These are phyloP conservation scores for Papilio polyxenes DNA, from an alignment of 1,140 invertebrate species.

Conservation along the genomic window DNA sequence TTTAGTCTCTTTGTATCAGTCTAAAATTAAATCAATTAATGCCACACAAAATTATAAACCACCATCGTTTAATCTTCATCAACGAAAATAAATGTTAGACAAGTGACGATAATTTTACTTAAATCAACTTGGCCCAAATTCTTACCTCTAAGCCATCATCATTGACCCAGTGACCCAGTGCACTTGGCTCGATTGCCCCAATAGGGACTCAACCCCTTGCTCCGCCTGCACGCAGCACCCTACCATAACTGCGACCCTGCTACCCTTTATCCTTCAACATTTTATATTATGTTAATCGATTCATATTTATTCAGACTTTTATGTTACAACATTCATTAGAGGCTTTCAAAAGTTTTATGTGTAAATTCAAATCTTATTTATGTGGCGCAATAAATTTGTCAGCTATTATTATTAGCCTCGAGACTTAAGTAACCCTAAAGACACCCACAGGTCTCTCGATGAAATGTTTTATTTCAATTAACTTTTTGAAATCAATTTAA, in stretches of 20 bases:
- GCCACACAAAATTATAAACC: background rate
- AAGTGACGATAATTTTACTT: conserved; percentile 1
- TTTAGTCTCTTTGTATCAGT: background rate
- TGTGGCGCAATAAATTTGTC: too few relatives aligned
- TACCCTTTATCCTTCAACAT: conserved; percentile 34
- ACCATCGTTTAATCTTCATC: background rate
- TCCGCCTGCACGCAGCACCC: conserved; percentile 25
- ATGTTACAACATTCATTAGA: background rate
- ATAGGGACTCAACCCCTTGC: conserved; percentile 40
- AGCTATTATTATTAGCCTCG: too few relatives aligned
- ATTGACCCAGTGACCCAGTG: conserved; percentile 70
- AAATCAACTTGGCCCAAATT: conserved; percentile 28
- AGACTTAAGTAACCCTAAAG: too few relatives aligned
- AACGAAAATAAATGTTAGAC: conserved; percentile 30
- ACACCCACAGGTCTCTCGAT: too few relatives aligned
- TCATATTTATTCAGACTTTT: background rate
- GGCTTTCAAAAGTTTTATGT: too few relatives aligned
- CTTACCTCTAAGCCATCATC: conserved; percentile 45
- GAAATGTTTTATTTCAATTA: too few relatives aligned
- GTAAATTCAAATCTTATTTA: too few relatives aligned
- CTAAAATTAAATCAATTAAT: background rate
- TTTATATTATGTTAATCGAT: conserved; percentile 40
- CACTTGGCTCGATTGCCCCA: conserved; percentile 62
- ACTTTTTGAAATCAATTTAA: too few relatives aligned
- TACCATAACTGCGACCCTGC: background rate